Percentiles rank a stretch among this genome's conserved stretches.
Evolutionary conservation across 2,797 vertebrate genomes (phyloP).

Genomic region (Parauchenoglanis punctatus): DNA sequence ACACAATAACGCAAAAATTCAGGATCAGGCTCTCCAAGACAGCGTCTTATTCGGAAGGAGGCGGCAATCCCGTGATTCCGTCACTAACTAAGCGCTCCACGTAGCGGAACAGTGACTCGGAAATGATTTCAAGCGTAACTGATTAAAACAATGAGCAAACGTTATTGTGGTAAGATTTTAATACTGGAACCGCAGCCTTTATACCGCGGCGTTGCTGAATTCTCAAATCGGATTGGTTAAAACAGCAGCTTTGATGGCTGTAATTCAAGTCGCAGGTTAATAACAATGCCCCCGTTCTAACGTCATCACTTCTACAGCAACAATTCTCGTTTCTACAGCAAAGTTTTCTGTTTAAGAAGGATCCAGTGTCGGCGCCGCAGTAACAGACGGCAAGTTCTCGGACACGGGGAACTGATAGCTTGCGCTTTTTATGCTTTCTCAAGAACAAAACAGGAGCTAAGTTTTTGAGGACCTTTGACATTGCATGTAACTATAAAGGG

Average conservation of each 20-base stretch:
- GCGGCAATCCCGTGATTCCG: neutral
- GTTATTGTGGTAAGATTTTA: neutral
- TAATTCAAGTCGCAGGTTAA: neutral
- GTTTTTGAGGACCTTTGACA: neutral
- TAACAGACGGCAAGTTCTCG: neutral
- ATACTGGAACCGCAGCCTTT: neutral
- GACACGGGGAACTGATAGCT: neutral
- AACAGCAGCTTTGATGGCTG: neutral
- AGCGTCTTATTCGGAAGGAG: neutral
- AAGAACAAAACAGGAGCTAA: neutral
- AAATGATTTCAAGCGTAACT: neutral
- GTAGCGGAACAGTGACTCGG: neutral
- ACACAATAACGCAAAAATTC: neutral
- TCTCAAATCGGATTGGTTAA: neutral
- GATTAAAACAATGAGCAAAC: neutral
- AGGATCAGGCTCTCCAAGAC: neutral
- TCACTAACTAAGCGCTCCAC: no score
- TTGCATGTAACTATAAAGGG: neutral
- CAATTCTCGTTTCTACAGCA: neutral
- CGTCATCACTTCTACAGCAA: neutral
- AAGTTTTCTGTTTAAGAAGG: neutral
- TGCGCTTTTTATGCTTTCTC: neutral
- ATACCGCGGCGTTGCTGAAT: neutral
- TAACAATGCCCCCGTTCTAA: neutral
- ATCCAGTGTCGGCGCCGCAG: neutral